Evolutionary conservation across 2,797 vertebrate genomes (phyloP).

Genomic region (Pristis pectinata): DNA sequence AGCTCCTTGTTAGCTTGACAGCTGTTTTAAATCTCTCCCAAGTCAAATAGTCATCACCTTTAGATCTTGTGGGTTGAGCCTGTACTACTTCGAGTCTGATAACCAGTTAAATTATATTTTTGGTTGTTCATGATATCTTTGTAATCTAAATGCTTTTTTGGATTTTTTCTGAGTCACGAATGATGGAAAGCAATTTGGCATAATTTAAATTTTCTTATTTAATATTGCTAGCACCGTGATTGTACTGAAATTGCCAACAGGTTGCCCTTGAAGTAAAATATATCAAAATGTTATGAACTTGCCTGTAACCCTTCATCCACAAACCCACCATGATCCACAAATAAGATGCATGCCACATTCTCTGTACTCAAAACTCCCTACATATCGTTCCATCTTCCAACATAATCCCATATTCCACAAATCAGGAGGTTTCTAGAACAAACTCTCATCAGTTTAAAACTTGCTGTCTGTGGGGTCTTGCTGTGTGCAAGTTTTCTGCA

Average conservation of each 20-base stretch:
- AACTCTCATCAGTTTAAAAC: not conserved
- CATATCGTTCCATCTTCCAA: not conserved
- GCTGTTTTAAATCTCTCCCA: not conserved
- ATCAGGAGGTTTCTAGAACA: not conserved
- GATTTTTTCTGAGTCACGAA: not conserved
- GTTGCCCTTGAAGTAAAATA: not conserved
- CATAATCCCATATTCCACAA: not conserved
- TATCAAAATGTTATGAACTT: not conserved
- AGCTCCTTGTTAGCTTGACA: not conserved
- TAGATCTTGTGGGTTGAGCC: not conserved
- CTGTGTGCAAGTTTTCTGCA: not conserved
- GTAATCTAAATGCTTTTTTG: not conserved
- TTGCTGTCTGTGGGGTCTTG: not conserved
- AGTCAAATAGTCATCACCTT: not conserved
- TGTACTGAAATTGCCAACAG: not conserved
- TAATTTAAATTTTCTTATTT: not conserved
- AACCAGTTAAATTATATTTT: not conserved
- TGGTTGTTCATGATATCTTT: not conserved
- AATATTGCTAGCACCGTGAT: not conserved
- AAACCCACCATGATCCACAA: not conserved
- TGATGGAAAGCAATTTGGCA: not conserved
- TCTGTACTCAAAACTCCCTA: not conserved
- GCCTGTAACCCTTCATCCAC: not conserved
- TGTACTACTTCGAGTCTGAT: not conserved
- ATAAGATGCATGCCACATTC: not conserved